Conservation (phyloP, 2,113 vertebrate species). For the Maccullochella peelii region DNA sequence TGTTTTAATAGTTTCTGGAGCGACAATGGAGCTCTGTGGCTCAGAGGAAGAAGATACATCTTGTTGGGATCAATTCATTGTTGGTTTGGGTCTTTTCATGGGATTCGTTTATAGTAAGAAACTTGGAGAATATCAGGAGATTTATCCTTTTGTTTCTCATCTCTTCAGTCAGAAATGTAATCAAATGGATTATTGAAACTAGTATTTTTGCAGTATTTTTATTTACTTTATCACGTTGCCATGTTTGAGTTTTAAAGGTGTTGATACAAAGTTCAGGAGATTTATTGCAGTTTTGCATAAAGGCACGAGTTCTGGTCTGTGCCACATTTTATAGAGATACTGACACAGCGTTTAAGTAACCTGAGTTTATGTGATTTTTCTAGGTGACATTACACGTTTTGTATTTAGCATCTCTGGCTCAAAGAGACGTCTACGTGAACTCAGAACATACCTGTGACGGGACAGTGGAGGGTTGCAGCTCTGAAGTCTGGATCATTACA, state of each 20-base stretch:
- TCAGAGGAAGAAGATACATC: not conserved
- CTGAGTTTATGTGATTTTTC: slow-evolving; percentile 14
- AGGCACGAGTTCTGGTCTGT: not conserved
- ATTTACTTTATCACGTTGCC: slow-evolving; percentile 27
- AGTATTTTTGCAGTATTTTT: slow-evolving; percentile 23
- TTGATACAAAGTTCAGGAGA: slow-evolving; percentile 2
- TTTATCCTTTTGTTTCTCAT: not conserved
- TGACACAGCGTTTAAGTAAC: slow-evolving; percentile 17
- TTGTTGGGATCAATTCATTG: not conserved
- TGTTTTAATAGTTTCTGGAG: not conserved
- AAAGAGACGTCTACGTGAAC: not conserved
- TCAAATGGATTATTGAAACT: slow-evolving; percentile 46
- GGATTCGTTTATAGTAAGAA: slow-evolving; percentile 1
- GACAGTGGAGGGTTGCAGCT: slow-evolving; percentile 11
- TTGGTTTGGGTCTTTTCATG: not conserved
- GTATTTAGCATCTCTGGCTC: slow-evolving; percentile 23
- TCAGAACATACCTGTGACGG: not conserved
- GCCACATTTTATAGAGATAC: not conserved
- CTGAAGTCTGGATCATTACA: slow-evolving; percentile 24
- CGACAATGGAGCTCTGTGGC: too few species aligned
- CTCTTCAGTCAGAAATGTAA: slow-evolving; percentile 7
- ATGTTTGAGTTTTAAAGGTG: slow-evolving; percentile 10
- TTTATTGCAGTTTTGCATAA: not conserved
- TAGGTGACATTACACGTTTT: not conserved
- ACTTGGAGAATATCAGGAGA: not conserved